phyloP scores from a whole-genome alignment of 1,140 invertebrate genomes.

The Akabosia matsudoensis region DNA sequence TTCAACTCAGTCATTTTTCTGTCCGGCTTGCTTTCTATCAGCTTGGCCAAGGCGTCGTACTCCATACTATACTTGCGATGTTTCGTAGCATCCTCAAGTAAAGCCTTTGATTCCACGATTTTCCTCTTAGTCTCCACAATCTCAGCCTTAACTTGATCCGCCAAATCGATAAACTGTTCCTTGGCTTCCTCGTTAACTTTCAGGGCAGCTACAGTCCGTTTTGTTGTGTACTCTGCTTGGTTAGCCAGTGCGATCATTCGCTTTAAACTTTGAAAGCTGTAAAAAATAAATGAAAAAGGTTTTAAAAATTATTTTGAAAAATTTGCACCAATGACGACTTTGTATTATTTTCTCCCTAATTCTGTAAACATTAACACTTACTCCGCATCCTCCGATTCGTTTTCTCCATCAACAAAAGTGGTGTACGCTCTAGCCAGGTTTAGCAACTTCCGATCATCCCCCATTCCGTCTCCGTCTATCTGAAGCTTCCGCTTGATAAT shows the following conservation, averaged over 20 bases:
- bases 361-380: too few relatives aligned
- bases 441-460: conserved; percentile 86
- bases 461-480: conserved; percentile 93
- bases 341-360: too few relatives aligned
- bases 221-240: conserved; percentile 82
- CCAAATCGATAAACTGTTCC: conserved; percentile 75
- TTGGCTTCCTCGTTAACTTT: conserved; percentile 80
- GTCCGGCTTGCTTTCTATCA: conserved; percentile 85
- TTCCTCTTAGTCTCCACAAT: conserved; percentile 71
- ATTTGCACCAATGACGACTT: too few relatives aligned
- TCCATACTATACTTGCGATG: conserved; percentile 84
- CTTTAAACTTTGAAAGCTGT: background rate
- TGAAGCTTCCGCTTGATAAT: conserved; percentile 82
- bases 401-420: conserved; percentile 75
- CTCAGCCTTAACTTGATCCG: conserved; percentile 69
- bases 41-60: conserved; percentile 85
- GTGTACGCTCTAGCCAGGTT: conserved; percentile 80
- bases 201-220: conserved; percentile 74
- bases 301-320: background rate
- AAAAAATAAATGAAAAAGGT: background rate
- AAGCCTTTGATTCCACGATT: conserved; percentile 70
- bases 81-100: conserved; percentile 74
- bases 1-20: conserved; percentile 75
- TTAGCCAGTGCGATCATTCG: conserved; percentile 75
- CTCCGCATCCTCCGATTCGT: conserved; percentile 66